phyloP scores from a whole-genome alignment of 2,113 vertebrate genomes.

The Probosciger aterrimus region DNA sequence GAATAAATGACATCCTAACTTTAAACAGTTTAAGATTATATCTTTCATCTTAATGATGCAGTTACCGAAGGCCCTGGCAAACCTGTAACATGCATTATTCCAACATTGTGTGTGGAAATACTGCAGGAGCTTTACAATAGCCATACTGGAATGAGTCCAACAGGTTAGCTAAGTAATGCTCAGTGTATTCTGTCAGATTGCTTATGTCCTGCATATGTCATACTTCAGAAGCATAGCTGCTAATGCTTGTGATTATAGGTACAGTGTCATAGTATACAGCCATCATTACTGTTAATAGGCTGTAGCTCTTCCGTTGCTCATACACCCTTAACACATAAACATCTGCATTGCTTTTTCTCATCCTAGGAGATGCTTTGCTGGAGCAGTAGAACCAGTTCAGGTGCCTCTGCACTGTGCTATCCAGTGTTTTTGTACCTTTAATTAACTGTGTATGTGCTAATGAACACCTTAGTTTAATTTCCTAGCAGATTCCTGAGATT shows the following conservation, averaged over 20 bases:
- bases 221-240: background rate
- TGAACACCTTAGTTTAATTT: background rate
- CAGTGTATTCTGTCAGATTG: background rate
- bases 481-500: background rate
- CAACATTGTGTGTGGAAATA: background rate
- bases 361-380: background rate
- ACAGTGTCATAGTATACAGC: background rate
- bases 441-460: background rate
- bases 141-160: background rate
- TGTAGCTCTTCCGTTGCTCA: background rate
- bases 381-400: background rate
- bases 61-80: background rate
- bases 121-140: background rate
- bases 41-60: background rate
- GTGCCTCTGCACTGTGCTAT: background rate
- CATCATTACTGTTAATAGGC: background rate
- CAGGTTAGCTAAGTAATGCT: background rate
- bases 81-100: background rate
- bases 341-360: background rate
- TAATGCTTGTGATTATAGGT: background rate
- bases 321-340: background rate
- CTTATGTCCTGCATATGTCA: background rate
- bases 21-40: background rate
- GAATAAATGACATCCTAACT: background rate
- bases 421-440: background rate